Conservation (phyloP, 2,113 vertebrate species). For the Dryoscopus gambensis region DNA sequence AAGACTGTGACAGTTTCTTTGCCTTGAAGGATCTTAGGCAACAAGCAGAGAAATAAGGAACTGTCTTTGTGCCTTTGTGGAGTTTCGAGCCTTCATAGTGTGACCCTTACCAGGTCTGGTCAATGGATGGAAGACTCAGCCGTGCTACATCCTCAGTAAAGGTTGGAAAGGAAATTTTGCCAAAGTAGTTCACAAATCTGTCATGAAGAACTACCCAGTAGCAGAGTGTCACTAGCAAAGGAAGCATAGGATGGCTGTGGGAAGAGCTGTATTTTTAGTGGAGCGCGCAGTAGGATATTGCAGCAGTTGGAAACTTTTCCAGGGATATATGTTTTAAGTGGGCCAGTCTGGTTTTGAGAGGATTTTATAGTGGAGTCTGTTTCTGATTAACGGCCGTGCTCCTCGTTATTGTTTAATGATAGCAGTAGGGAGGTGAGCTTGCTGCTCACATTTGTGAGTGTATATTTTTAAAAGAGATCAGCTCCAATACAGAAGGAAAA, state of each 20-base stretch:
- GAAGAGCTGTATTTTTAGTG: constrained; percentile 41
- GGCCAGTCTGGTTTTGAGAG: constrained; percentile 43
- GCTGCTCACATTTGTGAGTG: constrained; percentile 8
- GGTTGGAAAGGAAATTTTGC: not conserved
- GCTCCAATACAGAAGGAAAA: constrained; percentile 47
- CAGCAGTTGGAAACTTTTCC: constrained; percentile 33
- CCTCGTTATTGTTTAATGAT: constrained; percentile 53
- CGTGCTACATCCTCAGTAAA: not conserved
- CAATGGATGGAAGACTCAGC: not conserved
- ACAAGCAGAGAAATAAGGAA: not conserved
- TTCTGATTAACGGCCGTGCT: constrained; percentile 44
- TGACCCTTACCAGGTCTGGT: not conserved
- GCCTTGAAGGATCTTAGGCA: not conserved
- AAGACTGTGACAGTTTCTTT: not conserved
- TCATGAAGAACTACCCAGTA: not conserved
- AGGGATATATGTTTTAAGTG: constrained; percentile 43
- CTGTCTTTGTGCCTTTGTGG: not conserved
- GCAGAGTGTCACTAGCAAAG: not conserved
- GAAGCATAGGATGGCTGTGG: not conserved
- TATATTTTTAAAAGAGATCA: constrained; percentile 59
- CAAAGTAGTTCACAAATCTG: not conserved
- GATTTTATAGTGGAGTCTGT: constrained; percentile 31
- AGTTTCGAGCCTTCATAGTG: not conserved
- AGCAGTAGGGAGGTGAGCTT: constrained; percentile 43
- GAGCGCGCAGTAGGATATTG: not conserved